Evolutionary conservation across 2,797 vertebrate genomes (phyloP), one percentile per base, ranked within the genome.

Genomic region (Poeciliopsis turneri): DNA sequence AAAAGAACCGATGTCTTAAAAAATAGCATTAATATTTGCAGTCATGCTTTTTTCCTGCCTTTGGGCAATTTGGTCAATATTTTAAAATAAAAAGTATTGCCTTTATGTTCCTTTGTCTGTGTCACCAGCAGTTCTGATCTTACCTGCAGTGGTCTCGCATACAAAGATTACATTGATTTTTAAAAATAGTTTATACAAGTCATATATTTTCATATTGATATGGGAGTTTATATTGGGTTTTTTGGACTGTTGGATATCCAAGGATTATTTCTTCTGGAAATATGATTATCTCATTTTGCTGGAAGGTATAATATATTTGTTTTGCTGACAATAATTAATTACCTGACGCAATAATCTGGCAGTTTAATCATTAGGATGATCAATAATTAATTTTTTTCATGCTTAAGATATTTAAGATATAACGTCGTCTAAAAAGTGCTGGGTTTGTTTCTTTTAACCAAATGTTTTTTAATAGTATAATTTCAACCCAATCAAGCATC

Each of bases 381-480:
- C 87, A 86, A 78, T 77, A 84, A 89, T 78, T 61, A 76, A 66
- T 83, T 81, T 70, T 83, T 89, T 90, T 86, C 4, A 30, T 59
- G 12, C 55, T 28, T 28, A 28, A 13, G n/a, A 12, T n/a, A 55
- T 55, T 9, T 55, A 11, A 55, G 23, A 3, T 25, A n/a, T 2
- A 55, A 55, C 51, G n/a, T 9, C 16, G 9, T 55, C 23, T 11
- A n/a, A n/a, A 55, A n/a, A 25, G 6, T 51, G 49, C 2, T 20
- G 18, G 49, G 20, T 23, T 51, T 51, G 20, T 51, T 51, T 23
- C 49, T 51, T 51, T 51, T 20, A 23, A 8, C 51, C 20, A 53
- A 53, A 53, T 9, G 51, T 51, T 7, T 51, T 18, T 7, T 51
- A 20, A 20, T 51, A 2, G 49, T 49, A 18, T 49, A 18, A 49